A percentile compares a stretch with the other conserved stretches of the same genome.
Conservation (phyloP, 2,797 vertebrate species). For the Lacerta viridis region DNA sequence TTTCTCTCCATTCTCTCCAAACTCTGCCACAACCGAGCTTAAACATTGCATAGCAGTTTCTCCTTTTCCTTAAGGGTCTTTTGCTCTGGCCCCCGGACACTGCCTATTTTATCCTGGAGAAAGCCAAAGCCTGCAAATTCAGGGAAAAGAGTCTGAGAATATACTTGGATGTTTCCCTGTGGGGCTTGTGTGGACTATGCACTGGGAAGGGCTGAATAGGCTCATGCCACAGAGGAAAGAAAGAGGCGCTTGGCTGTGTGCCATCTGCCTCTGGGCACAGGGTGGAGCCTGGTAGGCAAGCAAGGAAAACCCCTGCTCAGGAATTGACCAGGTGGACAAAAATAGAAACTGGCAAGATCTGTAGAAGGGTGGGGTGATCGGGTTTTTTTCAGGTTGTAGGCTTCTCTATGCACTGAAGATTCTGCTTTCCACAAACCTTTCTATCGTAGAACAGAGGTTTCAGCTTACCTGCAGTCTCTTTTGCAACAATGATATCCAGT, state of each 20-base stretch:
- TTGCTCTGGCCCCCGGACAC: neutral
- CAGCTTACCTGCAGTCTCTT: neutral
- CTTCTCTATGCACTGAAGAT: neutral
- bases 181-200: neutral
- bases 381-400: neutral
- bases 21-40: neutral
- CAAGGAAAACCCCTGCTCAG: neutral
- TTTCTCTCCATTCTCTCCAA: neutral
- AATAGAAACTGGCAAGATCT: conserved; percentile 4
- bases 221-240: neutral
- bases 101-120: neutral
- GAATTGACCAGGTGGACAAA: neutral
- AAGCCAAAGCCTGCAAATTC: neutral
- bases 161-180: neutral
- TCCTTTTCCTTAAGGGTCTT: neutral
- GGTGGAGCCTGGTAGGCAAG: neutral
- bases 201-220: neutral
- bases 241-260: neutral
- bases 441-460: neutral
- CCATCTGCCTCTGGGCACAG: neutral
- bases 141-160: neutral
- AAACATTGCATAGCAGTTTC: neutral
- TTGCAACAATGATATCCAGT: neutral
- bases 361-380: neutral
- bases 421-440: neutral